phyloP scores from a whole-genome alignment of 2,113 vertebrate species.

The Potamarius usumacintae region DNA sequence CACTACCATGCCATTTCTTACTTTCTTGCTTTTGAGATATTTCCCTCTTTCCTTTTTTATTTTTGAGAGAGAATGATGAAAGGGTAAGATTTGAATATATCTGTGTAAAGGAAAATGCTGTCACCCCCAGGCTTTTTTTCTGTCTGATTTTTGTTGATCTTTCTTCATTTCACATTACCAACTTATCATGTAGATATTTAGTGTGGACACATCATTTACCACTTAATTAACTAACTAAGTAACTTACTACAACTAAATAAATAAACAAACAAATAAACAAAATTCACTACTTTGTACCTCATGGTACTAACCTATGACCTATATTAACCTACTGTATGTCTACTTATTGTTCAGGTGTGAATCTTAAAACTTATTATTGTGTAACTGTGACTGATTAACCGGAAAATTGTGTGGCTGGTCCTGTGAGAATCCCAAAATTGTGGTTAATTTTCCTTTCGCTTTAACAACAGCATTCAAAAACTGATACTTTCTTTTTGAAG shows the following conservation, averaged over 20 bases:
- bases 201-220: background rate
- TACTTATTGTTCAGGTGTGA: background rate
- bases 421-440: background rate
- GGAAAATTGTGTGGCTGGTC: background rate
- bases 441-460: no score
- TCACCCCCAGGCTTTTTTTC: background rate
- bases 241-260: no score
- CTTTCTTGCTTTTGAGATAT: background rate
- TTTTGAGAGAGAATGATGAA: conserved; percentile 22
- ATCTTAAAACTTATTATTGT: background rate
- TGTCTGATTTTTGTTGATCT: background rate
- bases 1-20: background rate
- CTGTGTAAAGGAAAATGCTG: background rate
- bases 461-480: conserved; percentile 14
- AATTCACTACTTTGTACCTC: background rate
- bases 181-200: background rate
- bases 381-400: background rate
- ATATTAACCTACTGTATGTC: background rate
- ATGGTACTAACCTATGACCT: background rate
- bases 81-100: conserved; percentile 32
- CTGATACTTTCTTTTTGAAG: conserved; percentile 37
- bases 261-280: background rate
- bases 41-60: background rate
- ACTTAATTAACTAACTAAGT: background rate
- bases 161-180: conserved; percentile 38